These are phyloP conservation scores for Cerceris rybyensis DNA, from an alignment of 2,888 invertebrate genomes.

Conservation along the genomic window DNA sequence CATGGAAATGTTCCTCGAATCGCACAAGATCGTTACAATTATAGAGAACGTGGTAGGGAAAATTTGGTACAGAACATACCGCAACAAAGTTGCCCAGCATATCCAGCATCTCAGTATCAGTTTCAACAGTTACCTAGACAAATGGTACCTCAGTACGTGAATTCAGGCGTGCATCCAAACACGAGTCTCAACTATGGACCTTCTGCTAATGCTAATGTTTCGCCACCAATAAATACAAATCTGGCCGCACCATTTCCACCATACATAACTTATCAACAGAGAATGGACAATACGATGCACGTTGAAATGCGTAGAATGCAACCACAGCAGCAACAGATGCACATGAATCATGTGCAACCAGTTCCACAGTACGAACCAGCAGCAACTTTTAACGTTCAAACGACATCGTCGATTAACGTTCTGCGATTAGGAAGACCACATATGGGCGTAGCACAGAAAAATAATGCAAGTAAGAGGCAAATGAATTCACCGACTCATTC, in stretches of 20 bases:
- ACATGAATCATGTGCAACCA: conserved; percentile 59
- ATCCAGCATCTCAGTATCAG: conserved; percentile 69
- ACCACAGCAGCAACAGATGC: conserved; percentile 63
- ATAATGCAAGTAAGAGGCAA: conserved; percentile 65
- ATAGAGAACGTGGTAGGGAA: conserved; percentile 65
- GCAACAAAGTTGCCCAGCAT: conserved; percentile 71
- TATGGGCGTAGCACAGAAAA: conserved; percentile 68
- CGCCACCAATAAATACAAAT: conserved; percentile 62
- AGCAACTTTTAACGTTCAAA: conserved; percentile 45
- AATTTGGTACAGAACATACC: conserved; percentile 62
- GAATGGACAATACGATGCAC: conserved; percentile 67
- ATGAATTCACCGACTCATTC: conserved; percentile 67
- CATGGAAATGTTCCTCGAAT: conserved; percentile 62
- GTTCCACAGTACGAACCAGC: conserved; percentile 61
- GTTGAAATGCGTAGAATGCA: conserved; percentile 64
- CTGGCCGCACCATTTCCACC: conserved; percentile 57
- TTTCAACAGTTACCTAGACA: conserved; percentile 72
- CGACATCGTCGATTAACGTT: conserved; percentile 51
- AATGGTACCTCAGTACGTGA: conserved; percentile 72
- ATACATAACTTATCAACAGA: conserved; percentile 60
- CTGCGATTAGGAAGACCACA: conserved; percentile 63
- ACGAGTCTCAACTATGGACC: conserved; percentile 48
- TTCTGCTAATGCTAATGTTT: conserved; percentile 38
- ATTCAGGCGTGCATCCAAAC: conserved; percentile 70
- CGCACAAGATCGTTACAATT: conserved; percentile 63